Conservation (phyloP, 2,113 vertebrate genomes). For the Ptilorrhoa leucosticta region DNA sequence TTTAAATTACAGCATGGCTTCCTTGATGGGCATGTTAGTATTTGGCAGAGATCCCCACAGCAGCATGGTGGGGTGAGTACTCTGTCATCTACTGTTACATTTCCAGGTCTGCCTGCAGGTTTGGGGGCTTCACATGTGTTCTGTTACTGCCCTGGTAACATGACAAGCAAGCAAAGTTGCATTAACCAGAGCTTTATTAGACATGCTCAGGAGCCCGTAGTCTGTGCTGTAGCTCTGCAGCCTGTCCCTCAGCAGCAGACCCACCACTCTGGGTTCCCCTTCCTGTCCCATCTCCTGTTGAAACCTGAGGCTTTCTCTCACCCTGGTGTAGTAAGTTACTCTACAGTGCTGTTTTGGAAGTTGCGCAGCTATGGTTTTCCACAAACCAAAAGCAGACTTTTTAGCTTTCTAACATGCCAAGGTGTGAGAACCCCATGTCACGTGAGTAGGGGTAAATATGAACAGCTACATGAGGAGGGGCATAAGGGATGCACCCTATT, state of each 20-base stretch:
- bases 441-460: background rate
- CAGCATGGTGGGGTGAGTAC: background rate
- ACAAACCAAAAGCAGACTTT: background rate
- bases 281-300: background rate
- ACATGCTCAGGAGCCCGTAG: background rate
- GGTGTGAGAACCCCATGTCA: background rate
- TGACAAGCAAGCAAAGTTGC: background rate
- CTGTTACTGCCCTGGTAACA: background rate
- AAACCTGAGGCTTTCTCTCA: background rate
- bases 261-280: background rate
- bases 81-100: background rate
- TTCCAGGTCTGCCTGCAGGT: background rate
- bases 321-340: background rate
- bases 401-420: background rate
- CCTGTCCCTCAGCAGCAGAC: background rate
- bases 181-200: background rate
- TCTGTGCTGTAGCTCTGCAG: background rate
- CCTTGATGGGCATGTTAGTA: background rate
- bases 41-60: background rate
- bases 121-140: background rate
- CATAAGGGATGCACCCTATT: fast-evolving
- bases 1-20: background rate
- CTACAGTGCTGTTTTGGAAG: background rate
- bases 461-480: background rate
- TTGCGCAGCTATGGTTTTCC: background rate